phyloP scores from a whole-genome alignment of 2,113 vertebrate genomes.

The Pseudorhombus dupliciocellatus region DNA sequence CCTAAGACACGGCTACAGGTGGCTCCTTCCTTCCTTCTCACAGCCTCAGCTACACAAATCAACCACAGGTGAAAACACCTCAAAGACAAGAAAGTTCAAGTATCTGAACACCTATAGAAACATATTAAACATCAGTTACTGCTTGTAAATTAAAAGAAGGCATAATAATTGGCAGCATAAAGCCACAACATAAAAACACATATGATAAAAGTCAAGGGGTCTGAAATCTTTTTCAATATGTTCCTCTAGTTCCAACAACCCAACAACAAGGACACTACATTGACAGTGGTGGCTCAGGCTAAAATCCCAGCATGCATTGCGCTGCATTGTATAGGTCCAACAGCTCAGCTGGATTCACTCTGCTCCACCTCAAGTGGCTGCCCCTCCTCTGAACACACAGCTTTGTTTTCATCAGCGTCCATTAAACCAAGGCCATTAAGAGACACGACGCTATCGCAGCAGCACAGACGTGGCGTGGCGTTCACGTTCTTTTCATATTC shows the following conservation, averaged over 20 bases:
- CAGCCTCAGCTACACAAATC: no score
- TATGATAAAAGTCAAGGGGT: background rate
- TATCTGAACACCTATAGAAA: background rate
- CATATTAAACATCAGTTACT: background rate
- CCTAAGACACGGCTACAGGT: no score
- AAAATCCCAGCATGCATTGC: no score
- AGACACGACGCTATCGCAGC: slow-evolving; percentile 20
- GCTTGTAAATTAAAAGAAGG: background rate
- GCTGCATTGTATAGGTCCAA: background rate
- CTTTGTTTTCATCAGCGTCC: background rate
- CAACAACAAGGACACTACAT: background rate
- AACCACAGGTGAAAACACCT: no score
- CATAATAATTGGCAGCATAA: background rate
- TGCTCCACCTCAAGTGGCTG: background rate
- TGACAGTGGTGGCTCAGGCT: no score
- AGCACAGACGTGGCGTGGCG: slow-evolving; percentile 1
- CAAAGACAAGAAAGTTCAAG: no score
- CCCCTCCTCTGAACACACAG: background rate
- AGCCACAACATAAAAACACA: background rate
- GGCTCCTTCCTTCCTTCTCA: no score
- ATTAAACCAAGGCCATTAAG: slow-evolving; percentile 21
- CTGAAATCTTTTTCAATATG: background rate
- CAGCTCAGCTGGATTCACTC: background rate
- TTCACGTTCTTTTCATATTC: slow-evolving; percentile 17
- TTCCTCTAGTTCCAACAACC: background rate